A percentile compares a stretch with the other conserved stretches of the same genome.
phyloP scores from a whole-genome alignment of 1,140 invertebrate genomes.

The Tetragonula clypearis region DNA sequence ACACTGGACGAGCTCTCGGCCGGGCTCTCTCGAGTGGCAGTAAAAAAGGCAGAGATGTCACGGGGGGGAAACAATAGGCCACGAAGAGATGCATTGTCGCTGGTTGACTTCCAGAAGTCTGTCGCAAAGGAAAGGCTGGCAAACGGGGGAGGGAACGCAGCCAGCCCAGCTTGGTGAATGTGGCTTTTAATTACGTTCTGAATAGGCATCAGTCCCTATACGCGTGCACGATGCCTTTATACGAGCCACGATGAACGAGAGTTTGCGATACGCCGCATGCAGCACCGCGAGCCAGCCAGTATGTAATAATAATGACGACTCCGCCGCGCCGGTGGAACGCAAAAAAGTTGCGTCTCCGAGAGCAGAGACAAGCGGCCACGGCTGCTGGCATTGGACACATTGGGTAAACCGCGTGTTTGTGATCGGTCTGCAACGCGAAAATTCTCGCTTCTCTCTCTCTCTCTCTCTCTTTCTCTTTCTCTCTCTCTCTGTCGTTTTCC shows the following conservation, averaged over 20 bases:
- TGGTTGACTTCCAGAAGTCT: slow-evolving; percentile 62
- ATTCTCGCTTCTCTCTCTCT: background rate
- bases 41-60: slow-evolving; percentile 59
- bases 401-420: no score
- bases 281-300: background rate
- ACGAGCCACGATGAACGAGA: slow-evolving; percentile 56
- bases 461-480: no score
- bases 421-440: background rate
- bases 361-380: slow-evolving; percentile 19
- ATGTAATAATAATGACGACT: slow-evolving; percentile 52
- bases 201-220: slow-evolving; percentile 48
- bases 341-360: slow-evolving; percentile 53
- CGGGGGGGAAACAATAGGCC: slow-evolving; percentile 52
- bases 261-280: slow-evolving; percentile 50
- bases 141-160: slow-evolving; percentile 14
- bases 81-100: slow-evolving; percentile 61
- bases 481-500: no score
- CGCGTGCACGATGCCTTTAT: slow-evolving; percentile 43
- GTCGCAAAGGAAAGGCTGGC: slow-evolving; percentile 63
- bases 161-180: slow-evolving; percentile 50
- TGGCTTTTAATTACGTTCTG: slow-evolving; percentile 68
- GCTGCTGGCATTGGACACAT: background rate
- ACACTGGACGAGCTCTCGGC: background rate
- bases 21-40: slow-evolving; percentile 31
- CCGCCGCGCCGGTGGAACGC: slow-evolving; percentile 25